phyloP scores from a whole-genome alignment of 1,140 invertebrate genomes.

The Daktulosphaira vitifoliae region DNA sequence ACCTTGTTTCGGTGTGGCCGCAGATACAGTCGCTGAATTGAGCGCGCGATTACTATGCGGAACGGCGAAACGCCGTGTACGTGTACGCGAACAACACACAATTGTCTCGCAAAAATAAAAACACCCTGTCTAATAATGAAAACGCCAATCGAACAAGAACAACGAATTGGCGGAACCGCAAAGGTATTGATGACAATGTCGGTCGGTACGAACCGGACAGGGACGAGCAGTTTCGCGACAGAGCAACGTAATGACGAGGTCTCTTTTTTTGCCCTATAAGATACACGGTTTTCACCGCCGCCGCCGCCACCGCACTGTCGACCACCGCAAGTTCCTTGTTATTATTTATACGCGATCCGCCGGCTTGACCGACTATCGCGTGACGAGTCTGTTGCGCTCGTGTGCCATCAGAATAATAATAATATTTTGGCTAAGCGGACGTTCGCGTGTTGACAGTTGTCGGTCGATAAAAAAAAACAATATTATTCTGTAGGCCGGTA shows the following conservation, averaged over 20 bases:
- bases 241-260: background rate
- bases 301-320: too few relatives aligned
- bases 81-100: too few relatives aligned
- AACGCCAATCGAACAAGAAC: too few relatives aligned
- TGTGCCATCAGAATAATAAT: background rate
- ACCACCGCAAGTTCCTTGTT: background rate
- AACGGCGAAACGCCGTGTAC: background rate
- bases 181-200: too few relatives aligned
- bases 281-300: background rate
- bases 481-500: too few relatives aligned
- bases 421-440: background rate
- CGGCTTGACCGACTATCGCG: background rate
- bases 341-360: background rate
- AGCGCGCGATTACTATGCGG: slow-evolving; percentile 27
- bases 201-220: background rate
- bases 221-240: background rate
- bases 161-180: too few relatives aligned
- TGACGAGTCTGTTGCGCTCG: background rate
- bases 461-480: background rate
- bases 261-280: background rate
- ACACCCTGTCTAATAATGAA: too few relatives aligned
- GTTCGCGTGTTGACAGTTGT: background rate
- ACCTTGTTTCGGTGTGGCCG: slow-evolving; percentile 11
- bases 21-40: background rate
- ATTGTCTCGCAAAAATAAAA: too few relatives aligned